Conservation (phyloP, 2,888 invertebrate genomes). For the Thelaira solivaga region DNA sequence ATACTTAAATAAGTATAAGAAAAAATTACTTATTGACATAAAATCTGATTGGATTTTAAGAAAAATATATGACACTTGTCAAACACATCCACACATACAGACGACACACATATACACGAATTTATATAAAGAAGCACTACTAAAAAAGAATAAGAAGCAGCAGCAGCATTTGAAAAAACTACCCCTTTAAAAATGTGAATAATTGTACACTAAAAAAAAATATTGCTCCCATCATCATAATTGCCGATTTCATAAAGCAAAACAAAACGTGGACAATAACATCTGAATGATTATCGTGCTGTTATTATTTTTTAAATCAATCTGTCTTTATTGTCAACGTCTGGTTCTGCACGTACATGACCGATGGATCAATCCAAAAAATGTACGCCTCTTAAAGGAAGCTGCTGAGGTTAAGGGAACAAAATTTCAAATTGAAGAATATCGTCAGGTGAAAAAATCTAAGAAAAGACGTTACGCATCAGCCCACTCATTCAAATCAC, state of each 20-base stretch:
- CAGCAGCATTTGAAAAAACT: not conserved
- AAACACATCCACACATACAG: not conserved
- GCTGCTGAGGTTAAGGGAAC: conserved; percentile 69
- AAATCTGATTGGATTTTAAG: conserved; percentile 33
- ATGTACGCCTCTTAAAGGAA: conserved; percentile 74
- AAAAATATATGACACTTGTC: conserved; percentile 12
- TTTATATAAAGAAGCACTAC: not conserved
- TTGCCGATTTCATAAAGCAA: conserved; percentile 28
- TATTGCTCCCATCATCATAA: conserved; percentile 3
- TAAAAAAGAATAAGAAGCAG: not conserved
- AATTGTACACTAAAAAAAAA: conserved; percentile 36
- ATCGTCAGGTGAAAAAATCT: conserved; percentile 43
- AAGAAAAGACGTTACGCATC: conserved; percentile 66
- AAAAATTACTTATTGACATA: no score
- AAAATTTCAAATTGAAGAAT: conserved; percentile 51
- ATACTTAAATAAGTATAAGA: not conserved
- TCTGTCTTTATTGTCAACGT: conserved; percentile 76
- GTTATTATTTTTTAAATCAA: conserved; percentile 76
- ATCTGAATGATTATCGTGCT: conserved; percentile 76
- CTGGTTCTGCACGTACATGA: conserved; percentile 75
- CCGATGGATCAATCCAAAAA: conserved; percentile 75
- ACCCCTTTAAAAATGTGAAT: conserved; percentile 34
- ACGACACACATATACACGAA: not conserved
- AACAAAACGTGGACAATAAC: conserved; percentile 41
- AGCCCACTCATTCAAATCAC: conserved; percentile 43